Conservation (phyloP, 2,797 vertebrate species). For the Gobionotothen gibberifrons region DNA sequence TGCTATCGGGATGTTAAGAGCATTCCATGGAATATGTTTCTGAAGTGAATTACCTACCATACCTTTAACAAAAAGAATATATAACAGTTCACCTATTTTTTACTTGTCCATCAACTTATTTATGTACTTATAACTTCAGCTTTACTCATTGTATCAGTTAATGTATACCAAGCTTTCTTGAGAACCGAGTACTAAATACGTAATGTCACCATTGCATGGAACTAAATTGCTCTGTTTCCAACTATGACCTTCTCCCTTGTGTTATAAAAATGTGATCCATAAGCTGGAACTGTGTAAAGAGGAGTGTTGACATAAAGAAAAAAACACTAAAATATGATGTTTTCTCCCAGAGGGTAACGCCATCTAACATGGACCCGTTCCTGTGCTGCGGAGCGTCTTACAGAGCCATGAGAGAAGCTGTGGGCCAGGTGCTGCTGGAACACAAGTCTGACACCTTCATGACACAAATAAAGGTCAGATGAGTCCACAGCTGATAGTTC, state of each 20-base stretch:
- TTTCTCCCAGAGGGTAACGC: constrained; percentile 48
- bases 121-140: background rate
- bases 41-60: too few relatives aligned
- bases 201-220: too few relatives aligned
- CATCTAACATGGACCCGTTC: constrained; percentile 71
- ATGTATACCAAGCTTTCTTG: background rate
- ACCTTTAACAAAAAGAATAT: background rate
- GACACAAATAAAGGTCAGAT: constrained; percentile 68
- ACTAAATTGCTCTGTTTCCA: background rate
- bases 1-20: too few relatives aligned
- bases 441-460: constrained; percentile 33
- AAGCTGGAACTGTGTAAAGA: background rate
- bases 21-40: too few relatives aligned
- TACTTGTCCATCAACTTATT: background rate
- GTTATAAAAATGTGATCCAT: background rate
- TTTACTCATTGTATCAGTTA: background rate
- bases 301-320: background rate
- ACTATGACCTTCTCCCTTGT: background rate
- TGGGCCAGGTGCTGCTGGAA: constrained; percentile 61
- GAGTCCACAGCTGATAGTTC: background rate
- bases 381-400: constrained; percentile 77
- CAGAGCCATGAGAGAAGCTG: constrained; percentile 59
- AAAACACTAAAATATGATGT: background rate
- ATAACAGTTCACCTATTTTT: too few relatives aligned
- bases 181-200: background rate